phyloP scores from a whole-genome alignment of 2,888 invertebrate species.

The Prenolepis imparis region DNA sequence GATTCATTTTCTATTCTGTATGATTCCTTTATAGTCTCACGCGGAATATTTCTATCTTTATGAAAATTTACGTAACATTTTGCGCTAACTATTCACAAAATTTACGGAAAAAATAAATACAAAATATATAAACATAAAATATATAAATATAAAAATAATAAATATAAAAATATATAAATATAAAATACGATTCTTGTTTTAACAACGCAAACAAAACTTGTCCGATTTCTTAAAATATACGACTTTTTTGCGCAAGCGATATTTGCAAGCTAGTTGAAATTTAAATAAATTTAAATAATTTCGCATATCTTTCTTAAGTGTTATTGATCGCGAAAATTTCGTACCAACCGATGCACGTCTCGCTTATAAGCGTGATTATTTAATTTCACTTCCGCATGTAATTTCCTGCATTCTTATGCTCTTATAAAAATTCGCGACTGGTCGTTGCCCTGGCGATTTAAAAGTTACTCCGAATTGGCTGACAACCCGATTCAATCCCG shows the following conservation, averaged over 20 bases:
- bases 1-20: neutral
- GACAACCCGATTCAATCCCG: constrained; percentile 14
- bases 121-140: too few species aligned
- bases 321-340: neutral
- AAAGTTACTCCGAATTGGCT: constrained; percentile 39
- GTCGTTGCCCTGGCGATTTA: constrained; percentile 45
- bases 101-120: neutral
- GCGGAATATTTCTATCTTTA: neutral
- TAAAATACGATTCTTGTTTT: neutral
- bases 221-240: constrained; percentile 9
- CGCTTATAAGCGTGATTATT: neutral
- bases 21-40: neutral
- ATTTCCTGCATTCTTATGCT: neutral
- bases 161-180: neutral
- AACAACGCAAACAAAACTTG: neutral
- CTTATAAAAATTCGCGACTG: constrained; percentile 35
- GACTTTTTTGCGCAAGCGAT: neutral
- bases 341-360: neutral
- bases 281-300: too few species aligned
- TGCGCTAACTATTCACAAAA: neutral
- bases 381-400: constrained; percentile 17
- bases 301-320: neutral
- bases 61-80: constrained; percentile 15
- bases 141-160: too few species aligned
- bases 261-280: neutral